These are phyloP conservation scores for Eilema griseolum DNA, from an alignment of 2,888 invertebrate genomes.

Conservation along the genomic window DNA sequence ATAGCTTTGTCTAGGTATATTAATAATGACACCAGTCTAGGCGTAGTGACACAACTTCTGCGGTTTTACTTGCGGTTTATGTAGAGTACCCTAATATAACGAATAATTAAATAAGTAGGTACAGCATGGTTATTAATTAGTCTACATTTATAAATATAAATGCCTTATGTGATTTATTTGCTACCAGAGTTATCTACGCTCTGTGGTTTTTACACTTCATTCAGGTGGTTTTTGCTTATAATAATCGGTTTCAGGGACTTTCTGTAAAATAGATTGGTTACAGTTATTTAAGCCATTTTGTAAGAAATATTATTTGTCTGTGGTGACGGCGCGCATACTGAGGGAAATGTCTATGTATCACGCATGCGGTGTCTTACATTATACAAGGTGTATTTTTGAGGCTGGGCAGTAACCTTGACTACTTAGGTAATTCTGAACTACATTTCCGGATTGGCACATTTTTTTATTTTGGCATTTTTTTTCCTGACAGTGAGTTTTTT, in stretches of 20 bases:
- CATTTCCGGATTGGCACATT: too few species aligned
- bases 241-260: background rate
- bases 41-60: background rate
- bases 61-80: conserved; percentile 1
- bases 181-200: background rate
- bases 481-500: too few species aligned
- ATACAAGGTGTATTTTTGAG: too few species aligned
- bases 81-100: background rate
- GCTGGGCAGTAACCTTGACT: too few species aligned
- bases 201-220: background rate
- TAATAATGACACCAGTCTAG: background rate
- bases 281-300: background rate
- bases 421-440: too few species aligned
- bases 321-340: too few species aligned
- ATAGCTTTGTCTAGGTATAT: too few species aligned
- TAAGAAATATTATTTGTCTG: background rate
- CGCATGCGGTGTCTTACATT: too few species aligned
- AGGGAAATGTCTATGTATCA: background rate
- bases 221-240: background rate
- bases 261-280: background rate
- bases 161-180: background rate
- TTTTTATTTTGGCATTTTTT: too few species aligned
- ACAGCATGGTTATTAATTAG: too few species aligned
- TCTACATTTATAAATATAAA: background rate
- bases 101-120: too few species aligned